Conservation (phyloP, 2,113 vertebrate species). For the Felis chaus region DNA sequence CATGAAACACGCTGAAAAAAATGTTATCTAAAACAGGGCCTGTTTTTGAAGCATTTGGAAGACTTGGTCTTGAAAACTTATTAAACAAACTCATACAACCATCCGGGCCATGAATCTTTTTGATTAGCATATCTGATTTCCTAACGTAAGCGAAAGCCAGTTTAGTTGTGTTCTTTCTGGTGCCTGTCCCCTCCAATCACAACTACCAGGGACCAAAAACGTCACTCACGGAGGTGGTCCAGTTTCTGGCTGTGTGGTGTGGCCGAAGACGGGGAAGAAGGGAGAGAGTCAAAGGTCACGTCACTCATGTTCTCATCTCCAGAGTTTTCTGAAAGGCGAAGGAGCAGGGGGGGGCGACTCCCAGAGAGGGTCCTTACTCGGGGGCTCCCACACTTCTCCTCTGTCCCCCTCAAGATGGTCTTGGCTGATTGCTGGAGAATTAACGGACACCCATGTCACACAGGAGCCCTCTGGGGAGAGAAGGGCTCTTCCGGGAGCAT, state of each 20-base stretch:
- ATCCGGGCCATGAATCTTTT: not conserved
- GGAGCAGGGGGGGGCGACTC: slow-evolving; percentile 89
- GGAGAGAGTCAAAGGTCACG: slow-evolving; percentile 88
- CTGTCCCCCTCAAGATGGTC: slow-evolving; percentile 93
- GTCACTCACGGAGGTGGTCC: slow-evolving; percentile 84
- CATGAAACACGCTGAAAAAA: not conserved
- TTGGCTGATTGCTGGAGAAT: slow-evolving; percentile 91
- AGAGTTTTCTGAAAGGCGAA: slow-evolving; percentile 93
- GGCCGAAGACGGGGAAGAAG: slow-evolving; percentile 91
- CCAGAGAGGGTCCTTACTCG: slow-evolving; percentile 91
- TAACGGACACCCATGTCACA: slow-evolving; percentile 4
- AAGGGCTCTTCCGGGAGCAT: not conserved
- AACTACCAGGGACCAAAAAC: fast-evolving
- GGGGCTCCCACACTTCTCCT: slow-evolving; percentile 95
- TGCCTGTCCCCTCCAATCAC: not conserved
- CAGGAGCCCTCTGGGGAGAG: not conserved
- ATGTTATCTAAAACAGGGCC: not conserved
- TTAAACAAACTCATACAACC: not conserved
- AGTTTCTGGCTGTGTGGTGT: slow-evolving; percentile 86
- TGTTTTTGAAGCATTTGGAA: not conserved
- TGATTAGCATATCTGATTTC: not conserved
- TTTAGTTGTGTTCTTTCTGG: not conserved
- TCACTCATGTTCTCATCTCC: slow-evolving; percentile 94
- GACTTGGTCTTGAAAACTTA: not conserved
- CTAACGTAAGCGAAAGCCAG: not conserved